A percentile compares a stretch with the other conserved stretches of the same genome.
Evolutionary conservation across 2,113 vertebrate genomes (phyloP).

Genomic region (Nycticorax nycticorax): DNA sequence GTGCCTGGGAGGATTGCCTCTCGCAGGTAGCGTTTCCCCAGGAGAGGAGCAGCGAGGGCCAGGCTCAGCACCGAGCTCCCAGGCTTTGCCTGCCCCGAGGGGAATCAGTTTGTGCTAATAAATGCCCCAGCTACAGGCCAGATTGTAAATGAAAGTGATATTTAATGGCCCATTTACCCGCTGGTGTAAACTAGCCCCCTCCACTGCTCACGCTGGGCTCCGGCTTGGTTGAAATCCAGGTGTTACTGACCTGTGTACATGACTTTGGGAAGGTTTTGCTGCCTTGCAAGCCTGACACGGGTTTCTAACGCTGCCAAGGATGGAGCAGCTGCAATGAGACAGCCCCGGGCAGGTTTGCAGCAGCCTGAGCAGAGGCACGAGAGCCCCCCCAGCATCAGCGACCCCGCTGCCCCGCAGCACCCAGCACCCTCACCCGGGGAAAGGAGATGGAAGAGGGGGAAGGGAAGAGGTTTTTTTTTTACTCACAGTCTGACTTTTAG

Average conservation of each 20-base stretch:
- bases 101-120: constrained; percentile 19
- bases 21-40: neutral
- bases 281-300: neutral
- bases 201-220: fast-evolving
- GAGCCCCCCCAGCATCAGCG: fast-evolving
- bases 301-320: neutral
- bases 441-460: neutral
- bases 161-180: neutral
- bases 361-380: neutral
- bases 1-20: neutral
- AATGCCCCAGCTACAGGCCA: neutral
- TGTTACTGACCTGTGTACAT: neutral
- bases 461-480: fast-evolving
- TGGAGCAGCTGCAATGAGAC: neutral
- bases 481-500: fast-evolving
- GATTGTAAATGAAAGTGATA: constrained; percentile 41
- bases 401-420: neutral
- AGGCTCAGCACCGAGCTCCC: neutral
- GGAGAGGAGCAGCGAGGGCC: neutral
- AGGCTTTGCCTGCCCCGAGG: neutral
- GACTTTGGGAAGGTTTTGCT: neutral
- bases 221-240: neutral
- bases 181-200: neutral
- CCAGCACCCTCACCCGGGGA: neutral
- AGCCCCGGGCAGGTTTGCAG: neutral